Conservation (phyloP, 2,888 invertebrate species). For the Limnephilus auricula region DNA sequence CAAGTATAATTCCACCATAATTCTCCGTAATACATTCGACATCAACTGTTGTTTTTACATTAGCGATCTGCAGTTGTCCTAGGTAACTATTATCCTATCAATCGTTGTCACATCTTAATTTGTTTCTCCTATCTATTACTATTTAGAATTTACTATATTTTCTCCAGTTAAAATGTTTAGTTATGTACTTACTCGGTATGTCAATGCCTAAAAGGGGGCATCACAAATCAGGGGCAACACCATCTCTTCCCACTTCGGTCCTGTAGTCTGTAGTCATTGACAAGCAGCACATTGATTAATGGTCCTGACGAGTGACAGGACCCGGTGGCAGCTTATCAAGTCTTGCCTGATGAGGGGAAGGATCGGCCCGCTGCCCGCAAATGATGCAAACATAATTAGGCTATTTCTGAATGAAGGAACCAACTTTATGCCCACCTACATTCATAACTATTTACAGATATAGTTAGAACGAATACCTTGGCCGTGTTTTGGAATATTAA, state of each 20-base stretch:
- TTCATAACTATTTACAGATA: neutral
- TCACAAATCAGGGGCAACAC: neutral
- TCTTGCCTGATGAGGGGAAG: neutral
- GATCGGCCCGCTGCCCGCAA: conserved; percentile 35
- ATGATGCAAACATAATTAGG: conserved; percentile 50
- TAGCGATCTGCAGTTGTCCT: no score
- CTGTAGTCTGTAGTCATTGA: neutral
- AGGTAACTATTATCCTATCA: no score
- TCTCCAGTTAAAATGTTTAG: no score
- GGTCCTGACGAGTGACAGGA: conserved; percentile 38
- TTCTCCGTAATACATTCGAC: no score
- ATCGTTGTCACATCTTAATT: no score
- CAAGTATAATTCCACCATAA: no score
- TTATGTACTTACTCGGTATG: neutral
- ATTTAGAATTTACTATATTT: no score
- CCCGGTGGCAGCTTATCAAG: conserved; percentile 35
- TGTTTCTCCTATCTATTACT: no score
- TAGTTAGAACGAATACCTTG: neutral
- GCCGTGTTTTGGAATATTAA: neutral
- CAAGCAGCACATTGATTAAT: conserved; percentile 28
- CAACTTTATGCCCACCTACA: neutral
- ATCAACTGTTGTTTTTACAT: no score
- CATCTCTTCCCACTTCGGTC: neutral
- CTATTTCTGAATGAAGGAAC: conserved; percentile 28
- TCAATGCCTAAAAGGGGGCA: neutral